Evolutionary conservation across 2,113 vertebrate genomes (phyloP), one percentile per base, ranked within the genome.

Genomic region (Callipepla squamata): DNA sequence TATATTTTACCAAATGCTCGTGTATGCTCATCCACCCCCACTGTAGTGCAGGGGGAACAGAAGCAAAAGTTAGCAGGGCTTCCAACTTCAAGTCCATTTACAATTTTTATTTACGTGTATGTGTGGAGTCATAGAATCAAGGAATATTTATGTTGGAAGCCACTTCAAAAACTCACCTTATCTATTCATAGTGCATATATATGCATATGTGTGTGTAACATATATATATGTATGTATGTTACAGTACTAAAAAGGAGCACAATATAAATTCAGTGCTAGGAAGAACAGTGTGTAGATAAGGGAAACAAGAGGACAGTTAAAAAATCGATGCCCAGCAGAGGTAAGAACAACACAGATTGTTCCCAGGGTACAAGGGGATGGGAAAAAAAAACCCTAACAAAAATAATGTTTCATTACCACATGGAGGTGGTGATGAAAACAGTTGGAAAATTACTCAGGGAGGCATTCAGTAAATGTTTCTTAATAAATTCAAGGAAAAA

Each of bases 221-320:
- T 13, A 7, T 38, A 12, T 55, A 7, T 18, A 5, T 25, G 2
- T 67, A 3, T 61, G 16, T 23, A 23, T n/a, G 28, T 70, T 81
- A 38, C 50, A 73, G 70, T 80, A 84, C 50, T 21, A 81, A 68
- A 91, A 81, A 85, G 26, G 4, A 68, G 25, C 15, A 22, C 57
- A 51, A 48, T 91, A 30, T 9, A 32, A 79, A 44, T 42, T 73
- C n/a, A 38, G 1, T 10, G 13, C 50, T 80, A 72, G 53, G 38
- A 75, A 59, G 51, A 78, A 38, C 26, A 7, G 12, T 61, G 42
- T 15, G 30, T 91, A 53, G 40, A 34, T 75, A 81, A 75, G 66
- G 34, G 78, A 89, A 92, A 28, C 34, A 59, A 38, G 50, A 84
- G 23, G 32, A 86, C 50, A 78, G 74, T 83, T 38, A 72, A 75